Conservation (phyloP, 2,113 vertebrate species). For the Prochilodus magdalenae region DNA sequence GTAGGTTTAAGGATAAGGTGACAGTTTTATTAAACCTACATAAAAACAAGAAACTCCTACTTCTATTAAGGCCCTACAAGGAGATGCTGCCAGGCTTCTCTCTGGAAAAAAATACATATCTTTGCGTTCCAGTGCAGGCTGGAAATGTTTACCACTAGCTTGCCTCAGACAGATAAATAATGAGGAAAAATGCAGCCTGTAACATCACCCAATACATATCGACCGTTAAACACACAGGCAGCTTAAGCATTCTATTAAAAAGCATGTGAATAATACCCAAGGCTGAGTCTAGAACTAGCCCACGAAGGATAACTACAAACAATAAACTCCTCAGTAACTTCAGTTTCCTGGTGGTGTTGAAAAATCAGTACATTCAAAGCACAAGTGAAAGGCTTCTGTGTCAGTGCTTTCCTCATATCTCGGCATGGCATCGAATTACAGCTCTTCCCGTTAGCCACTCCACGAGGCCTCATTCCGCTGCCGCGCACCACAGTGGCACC, state of each 20-base stretch:
- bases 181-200: not conserved
- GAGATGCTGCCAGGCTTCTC: not conserved
- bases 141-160: not conserved
- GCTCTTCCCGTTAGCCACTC: not conserved
- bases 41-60: not conserved
- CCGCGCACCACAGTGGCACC: conserved; percentile 26
- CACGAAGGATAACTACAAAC: not conserved
- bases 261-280: conserved; percentile 6
- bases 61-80: not conserved
- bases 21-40: conserved; percentile 20
- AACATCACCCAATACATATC: conserved; percentile 18
- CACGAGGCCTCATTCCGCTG: not conserved
- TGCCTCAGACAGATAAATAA: conserved; percentile 1
- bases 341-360: not conserved
- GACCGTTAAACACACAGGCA: not conserved
- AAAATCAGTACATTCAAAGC: conserved; percentile 27
- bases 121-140: not conserved
- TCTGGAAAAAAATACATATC: not conserved
- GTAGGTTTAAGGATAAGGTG: conserved; percentile 11
- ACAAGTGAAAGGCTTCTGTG: conserved; percentile 15
- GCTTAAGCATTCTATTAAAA: conserved; percentile 4
- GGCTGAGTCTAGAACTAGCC: conserved; percentile 16
- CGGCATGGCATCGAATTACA: conserved; percentile 26
- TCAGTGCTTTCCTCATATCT: conserved; percentile 18
- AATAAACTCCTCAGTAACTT: not conserved